Evolutionary conservation across 2,888 invertebrate genomes (phyloP).

Genomic region (Cantharis rufa): DNA sequence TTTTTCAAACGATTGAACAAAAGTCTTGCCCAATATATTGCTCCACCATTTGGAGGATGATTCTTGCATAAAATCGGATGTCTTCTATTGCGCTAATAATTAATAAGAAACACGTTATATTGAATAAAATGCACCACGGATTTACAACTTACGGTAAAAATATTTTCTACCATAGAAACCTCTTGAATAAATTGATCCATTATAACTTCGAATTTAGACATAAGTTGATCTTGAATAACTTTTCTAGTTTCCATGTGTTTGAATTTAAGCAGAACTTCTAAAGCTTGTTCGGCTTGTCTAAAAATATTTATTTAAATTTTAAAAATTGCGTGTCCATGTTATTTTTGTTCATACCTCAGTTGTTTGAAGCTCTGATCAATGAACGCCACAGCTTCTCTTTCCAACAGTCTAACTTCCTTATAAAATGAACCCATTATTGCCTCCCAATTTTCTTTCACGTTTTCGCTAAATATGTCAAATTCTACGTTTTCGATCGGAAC

Average conservation of each 20-base stretch:
- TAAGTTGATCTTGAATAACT: conserved; percentile 72
- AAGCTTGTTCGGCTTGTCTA: conserved; percentile 80
- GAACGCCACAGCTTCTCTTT: conserved; percentile 80
- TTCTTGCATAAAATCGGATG: conserved; percentile 73
- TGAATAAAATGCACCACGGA: background rate
- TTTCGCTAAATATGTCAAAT: conserved; percentile 80
- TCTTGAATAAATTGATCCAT: conserved; percentile 86
- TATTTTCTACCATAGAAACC: conserved; percentile 71
- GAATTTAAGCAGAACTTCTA: conserved; percentile 79
- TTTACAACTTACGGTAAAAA: conserved; percentile 65
- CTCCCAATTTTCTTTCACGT: conserved; percentile 85
- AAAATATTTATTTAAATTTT: background rate
- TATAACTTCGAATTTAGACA: conserved; percentile 82
- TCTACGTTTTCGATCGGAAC: conserved; percentile 76
- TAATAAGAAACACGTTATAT: background rate
- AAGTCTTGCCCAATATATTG: conserved; percentile 84
- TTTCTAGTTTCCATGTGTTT: conserved; percentile 76
- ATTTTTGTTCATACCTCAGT: conserved; percentile 59
- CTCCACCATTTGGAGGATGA: conserved; percentile 80
- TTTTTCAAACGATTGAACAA: conserved; percentile 79
- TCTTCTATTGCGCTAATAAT: conserved; percentile 61
- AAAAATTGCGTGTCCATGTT: background rate
- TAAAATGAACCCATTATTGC: conserved; percentile 79
- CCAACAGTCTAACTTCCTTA: conserved; percentile 72
- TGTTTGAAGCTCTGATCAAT: conserved; percentile 85